These are phyloP conservation scores for Pseudorectes ferrugineus DNA, from an alignment of 2,113 vertebrate species.

Conservation along the genomic window DNA sequence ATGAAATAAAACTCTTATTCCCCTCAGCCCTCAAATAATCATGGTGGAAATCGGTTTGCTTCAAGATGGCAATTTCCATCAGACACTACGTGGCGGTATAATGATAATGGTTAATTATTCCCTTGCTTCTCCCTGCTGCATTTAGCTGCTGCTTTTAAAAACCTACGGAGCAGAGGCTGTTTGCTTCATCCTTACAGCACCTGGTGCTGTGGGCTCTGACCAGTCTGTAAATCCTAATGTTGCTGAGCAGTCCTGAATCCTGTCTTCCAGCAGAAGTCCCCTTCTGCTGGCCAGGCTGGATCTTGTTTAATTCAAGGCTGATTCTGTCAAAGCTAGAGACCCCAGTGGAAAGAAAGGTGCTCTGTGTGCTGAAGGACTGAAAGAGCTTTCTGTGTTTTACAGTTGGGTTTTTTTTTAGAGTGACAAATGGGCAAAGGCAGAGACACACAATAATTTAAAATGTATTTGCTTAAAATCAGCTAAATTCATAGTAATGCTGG, in stretches of 20 bases:
- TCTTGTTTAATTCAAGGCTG: background rate
- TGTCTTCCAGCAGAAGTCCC: background rate
- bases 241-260: background rate
- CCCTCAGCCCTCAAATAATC: background rate
- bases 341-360: background rate
- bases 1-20: background rate
- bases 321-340: background rate
- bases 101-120: background rate
- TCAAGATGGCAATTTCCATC: background rate
- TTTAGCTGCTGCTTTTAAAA: background rate
- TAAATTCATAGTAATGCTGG: background rate
- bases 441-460: background rate
- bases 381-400: background rate
- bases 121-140: background rate
- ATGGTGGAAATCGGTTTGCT: background rate
- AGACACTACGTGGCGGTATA: background rate
- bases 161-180: background rate
- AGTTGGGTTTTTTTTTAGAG: background rate
- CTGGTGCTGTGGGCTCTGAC: background rate
- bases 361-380: background rate
- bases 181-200: background rate
- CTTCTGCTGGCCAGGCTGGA: background rate
- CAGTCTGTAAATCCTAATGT: background rate
- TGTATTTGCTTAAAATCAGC: background rate
- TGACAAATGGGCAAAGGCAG: background rate